Evolutionary conservation across 2,797 vertebrate genomes (phyloP).

Genomic region (Mus spretus): DNA sequence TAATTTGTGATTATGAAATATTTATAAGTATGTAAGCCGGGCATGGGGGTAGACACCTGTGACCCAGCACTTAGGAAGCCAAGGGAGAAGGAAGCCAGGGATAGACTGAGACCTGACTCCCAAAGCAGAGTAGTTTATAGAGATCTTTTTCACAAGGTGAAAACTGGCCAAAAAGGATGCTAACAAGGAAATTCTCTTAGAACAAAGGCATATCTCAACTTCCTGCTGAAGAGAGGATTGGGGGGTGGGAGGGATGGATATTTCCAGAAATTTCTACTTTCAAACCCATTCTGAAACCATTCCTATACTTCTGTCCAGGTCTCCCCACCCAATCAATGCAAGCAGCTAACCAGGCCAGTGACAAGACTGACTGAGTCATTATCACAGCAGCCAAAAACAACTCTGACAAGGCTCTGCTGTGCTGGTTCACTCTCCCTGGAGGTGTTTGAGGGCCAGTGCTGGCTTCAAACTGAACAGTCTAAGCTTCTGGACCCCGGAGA

Average conservation of each 20-base stretch:
- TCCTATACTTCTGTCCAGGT: not conserved
- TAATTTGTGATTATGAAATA: conserved; percentile 50
- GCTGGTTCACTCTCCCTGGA: not conserved
- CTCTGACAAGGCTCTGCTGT: not conserved
- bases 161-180: not conserved
- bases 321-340: not conserved
- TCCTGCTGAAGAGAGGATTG: not conserved
- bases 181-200: not conserved
- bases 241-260: not conserved
- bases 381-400: not conserved
- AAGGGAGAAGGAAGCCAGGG: not conserved
- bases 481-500: not conserved
- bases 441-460: not conserved
- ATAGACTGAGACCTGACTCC: not conserved
- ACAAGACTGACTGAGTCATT: not conserved
- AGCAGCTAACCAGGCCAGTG: not conserved
- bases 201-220: not conserved
- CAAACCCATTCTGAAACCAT: not conserved
- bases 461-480: conserved; percentile 35
- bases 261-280: conserved; percentile 55
- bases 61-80: not conserved
- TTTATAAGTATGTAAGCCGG: not conserved
- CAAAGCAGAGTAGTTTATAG: not conserved
- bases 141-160: conserved; percentile 1
- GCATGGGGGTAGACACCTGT: not conserved